Evolutionary conservation across 2,797 vertebrate species (phyloP), one percentile per base, ranked within the genome.

Genomic region (Notolabrus celidotus): DNA sequence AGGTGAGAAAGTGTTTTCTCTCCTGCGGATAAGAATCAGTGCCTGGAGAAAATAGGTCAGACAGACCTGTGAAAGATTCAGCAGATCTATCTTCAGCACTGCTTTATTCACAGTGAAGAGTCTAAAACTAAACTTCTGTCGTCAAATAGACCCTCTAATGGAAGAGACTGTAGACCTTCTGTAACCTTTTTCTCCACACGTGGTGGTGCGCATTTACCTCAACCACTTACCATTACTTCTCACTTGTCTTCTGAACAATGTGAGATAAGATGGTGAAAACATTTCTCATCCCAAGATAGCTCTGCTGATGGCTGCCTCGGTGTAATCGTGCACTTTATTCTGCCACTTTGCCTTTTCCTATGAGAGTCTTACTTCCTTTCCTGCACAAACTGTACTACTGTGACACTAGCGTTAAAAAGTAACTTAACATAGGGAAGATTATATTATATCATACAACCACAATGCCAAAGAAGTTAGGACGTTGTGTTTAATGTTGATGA

Each of bases 21-120:
- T 66, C 61, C 64, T 33, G 77, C 25, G 39, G 80, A 73, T 70
- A 66, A 59, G 54, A 80, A 74, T 79, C 72, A 38, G 65, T 50
- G 61, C 68, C 51, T 68, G 23, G 23, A 57, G 49, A 80, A 88
- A 86, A 62, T 85, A 82, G 85, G 84, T 82, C 79, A 82, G 65
- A 70, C 61, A 47, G 64, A 67, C 77, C 41, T 77, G 56, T 58
- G 39, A 65, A 67, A 76, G 63, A 61, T 83, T 79, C 31, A 29
- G 59, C 67, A 77, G 61, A 80, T 79, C 71, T 58, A 63, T 84
- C 76, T 79, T 63, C 60, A 59, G 58, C 25, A 5, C 67, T 51
- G 36, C 74, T 58, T 78, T 52, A 58, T 50, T 74, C 54, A 53
- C 45, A 60, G 33, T 7, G 17, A 12, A 34, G 69, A 80, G 63